Evolutionary conservation across 2,888 invertebrate genomes (phyloP).

Genomic region (Aphrophora alni): DNA sequence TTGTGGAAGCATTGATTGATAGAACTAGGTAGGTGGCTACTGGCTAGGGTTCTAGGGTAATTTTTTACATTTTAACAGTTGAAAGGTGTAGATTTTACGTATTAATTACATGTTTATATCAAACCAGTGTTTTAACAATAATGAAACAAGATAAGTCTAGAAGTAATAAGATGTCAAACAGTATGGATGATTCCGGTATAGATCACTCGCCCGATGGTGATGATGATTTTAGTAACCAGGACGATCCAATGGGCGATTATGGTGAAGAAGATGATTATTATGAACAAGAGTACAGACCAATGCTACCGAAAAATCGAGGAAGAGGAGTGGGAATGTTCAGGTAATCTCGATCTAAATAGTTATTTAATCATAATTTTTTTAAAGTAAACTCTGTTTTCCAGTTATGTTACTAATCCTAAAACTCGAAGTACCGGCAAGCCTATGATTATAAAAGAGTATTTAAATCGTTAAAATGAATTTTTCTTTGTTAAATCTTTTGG

Average conservation of each 20-base stretch:
- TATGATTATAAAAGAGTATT: no score
- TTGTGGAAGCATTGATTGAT: background rate
- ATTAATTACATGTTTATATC: background rate
- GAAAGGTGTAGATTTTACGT: background rate
- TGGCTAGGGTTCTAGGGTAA: background rate
- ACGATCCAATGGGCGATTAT: constrained; percentile 48
- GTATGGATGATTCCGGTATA: constrained; percentile 51
- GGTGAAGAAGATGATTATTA: constrained; percentile 45
- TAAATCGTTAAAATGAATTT: no score
- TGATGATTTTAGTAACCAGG: constrained; percentile 42
- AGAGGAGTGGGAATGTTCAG: constrained; percentile 61
- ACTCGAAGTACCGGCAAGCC: no score
- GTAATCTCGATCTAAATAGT: constrained; percentile 7
- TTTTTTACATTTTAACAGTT: background rate
- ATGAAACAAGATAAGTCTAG: background rate
- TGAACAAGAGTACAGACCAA: constrained; percentile 59
- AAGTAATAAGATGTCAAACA: background rate
- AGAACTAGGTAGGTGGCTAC: background rate
- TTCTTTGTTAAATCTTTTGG: no score
- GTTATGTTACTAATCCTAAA: no score
- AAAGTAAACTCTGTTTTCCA: no score
- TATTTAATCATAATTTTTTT: no score
- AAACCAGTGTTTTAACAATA: background rate
- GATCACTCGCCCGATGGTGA: constrained; percentile 49
- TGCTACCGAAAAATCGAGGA: constrained; percentile 58